A percentile compares a stretch with the other conserved stretches of the same genome.
phyloP scores from a whole-genome alignment of 2,888 invertebrate species.

The Eledona agricola region DNA sequence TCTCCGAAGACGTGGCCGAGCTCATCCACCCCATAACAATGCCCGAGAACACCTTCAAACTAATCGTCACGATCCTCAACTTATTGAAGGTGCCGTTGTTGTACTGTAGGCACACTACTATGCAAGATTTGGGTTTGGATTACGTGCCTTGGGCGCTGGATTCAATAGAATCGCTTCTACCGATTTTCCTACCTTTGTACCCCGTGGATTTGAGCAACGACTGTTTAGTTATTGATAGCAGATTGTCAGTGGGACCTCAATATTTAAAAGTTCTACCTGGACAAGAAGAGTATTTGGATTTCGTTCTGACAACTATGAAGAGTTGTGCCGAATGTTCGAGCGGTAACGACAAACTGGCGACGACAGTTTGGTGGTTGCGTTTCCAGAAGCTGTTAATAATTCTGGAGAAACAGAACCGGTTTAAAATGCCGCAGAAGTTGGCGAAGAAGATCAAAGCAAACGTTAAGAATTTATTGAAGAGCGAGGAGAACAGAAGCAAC shows the following conservation, averaged over 20 bases:
- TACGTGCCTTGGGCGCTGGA: conserved; percentile 64
- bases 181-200: conserved; percentile 58
- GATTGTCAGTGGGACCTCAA: conserved; percentile 68
- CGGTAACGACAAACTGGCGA: conserved; percentile 64
- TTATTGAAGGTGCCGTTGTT: conserved; percentile 69
- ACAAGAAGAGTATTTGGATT: conserved; percentile 68
- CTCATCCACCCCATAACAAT: conserved; percentile 75
- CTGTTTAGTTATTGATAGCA: conserved; percentile 61
- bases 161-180: conserved; percentile 65
- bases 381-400: conserved; percentile 68
- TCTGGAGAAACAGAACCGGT: conserved; percentile 61
- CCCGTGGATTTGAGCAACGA: conserved; percentile 53
- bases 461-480: conserved; percentile 67
- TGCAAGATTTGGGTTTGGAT: conserved; percentile 61
- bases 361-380: conserved; percentile 71
- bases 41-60: conserved; percentile 67
- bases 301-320: conserved; percentile 65
- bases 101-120: conserved; percentile 62
- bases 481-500: conserved; percentile 66
- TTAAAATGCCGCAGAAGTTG: conserved; percentile 60
- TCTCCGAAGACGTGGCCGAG: conserved; percentile 71
- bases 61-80: conserved; percentile 69
- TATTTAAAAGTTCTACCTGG: conserved; percentile 69
- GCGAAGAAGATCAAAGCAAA: conserved; percentile 64
- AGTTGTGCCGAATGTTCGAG: conserved; percentile 65